Evolutionary conservation across 2,797 vertebrate genomes (phyloP), one percentile per base, ranked within the genome.

Genomic region (Pseudochaenichthys georgianus): DNA sequence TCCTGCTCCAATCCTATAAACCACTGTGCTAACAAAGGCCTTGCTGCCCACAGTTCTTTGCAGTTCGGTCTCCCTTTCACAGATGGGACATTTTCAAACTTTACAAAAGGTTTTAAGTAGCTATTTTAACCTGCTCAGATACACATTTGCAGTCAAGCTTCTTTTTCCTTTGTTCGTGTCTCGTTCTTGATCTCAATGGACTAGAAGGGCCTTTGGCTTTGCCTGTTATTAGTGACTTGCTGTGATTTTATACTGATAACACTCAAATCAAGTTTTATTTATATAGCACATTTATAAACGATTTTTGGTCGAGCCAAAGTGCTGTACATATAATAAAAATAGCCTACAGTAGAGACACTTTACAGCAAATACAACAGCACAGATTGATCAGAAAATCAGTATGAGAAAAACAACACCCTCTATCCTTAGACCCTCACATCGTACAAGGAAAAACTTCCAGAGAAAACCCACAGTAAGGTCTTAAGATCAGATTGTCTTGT

Each of bases 1-100:
- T 47, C 57, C 60, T 16, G 59, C n/a, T 61, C 70, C 50, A 43
- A 2, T 16, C 7, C 42, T 57, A 45, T 66, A 62, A 52, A 77
- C 61, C 48, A 64, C 9, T 28, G 3, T 11, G 1, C 4, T 57
- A 57, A 59, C 48, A 38, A 34, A 9, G 12, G 52, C 19, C 67
- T 64, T 45, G 10, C 17, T n/a, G 12, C 9, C 9, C 17, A n/a
- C 8, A 9, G 15, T 23, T 34, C 17, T 70, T 57, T 58, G 52
- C 31, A 43, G 17, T 41, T 12, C 19, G 42, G 2, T 34, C 10
- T 19, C 1, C 23, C 15, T 41, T 21, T 21, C 2, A 0, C 55
- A 66, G 13, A 21, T 58, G 2, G 43, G 13, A 2, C 21, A 57
- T 60, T 61, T 41, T 53, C 10, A 60, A 43, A 51, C 12, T 46